These are phyloP conservation scores for Falcaria lacertinaria DNA, from an alignment of 2,888 invertebrate species.

Conservation along the genomic window DNA sequence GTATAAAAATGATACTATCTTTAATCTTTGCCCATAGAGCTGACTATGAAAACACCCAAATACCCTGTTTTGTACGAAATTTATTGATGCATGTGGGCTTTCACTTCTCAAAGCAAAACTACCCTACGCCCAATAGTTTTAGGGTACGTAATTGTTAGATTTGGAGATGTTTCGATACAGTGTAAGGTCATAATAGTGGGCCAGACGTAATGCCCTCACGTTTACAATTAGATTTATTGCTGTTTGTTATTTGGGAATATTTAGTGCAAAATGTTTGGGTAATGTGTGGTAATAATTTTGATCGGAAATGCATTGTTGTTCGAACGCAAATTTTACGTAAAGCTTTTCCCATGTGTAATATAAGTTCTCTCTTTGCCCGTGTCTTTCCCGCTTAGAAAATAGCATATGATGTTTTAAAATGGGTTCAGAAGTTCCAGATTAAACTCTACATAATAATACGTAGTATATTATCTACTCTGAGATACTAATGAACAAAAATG, in stretches of 20 bases:
- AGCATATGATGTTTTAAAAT: no score
- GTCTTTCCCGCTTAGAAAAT: no score
- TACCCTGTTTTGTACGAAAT: conserved; percentile 46
- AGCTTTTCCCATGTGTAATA: no score
- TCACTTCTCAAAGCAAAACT: conserved; percentile 5
- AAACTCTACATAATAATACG: no score
- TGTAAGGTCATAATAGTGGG: conserved; percentile 27
- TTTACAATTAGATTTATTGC: conserved; percentile 30
- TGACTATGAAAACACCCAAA: conserved; percentile 31
- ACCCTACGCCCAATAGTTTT: conserved; percentile 6
- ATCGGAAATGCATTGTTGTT: neutral
- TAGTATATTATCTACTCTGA: no score
- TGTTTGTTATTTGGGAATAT: conserved; percentile 7
- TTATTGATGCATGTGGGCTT: conserved; percentile 37
- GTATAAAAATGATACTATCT: neutral
- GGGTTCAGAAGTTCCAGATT: no score
- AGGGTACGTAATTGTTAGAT: conserved; percentile 15
- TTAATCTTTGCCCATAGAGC: conserved; percentile 15
- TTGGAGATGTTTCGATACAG: conserved; percentile 24
- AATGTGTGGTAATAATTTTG: neutral
- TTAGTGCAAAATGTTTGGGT: neutral
- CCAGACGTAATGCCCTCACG: conserved; percentile 30
- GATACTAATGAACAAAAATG: no score
- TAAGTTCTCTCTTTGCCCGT: no score
- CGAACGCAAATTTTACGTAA: neutral